Conservation (phyloP, 2,797 vertebrate species). For the Eulemur albifrons region DNA sequence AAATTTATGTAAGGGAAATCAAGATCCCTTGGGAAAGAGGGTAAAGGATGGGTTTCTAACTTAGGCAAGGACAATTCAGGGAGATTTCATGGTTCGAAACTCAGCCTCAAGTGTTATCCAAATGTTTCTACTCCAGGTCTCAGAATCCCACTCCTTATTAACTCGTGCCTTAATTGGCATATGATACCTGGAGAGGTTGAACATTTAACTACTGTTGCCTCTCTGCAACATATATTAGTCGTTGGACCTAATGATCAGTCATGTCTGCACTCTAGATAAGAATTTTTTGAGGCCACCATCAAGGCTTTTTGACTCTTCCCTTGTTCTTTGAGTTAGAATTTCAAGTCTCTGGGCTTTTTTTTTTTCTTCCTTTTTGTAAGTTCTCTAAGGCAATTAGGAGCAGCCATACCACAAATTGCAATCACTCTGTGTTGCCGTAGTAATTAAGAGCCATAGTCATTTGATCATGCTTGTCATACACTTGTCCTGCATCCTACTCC, state of each 20-base stretch:
- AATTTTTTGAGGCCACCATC: not conserved
- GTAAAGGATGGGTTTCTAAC: not conserved
- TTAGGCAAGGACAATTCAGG: not conserved
- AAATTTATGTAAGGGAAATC: not conserved
- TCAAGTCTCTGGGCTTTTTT: not conserved
- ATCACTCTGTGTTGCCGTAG: not conserved
- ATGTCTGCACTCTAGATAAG: not conserved
- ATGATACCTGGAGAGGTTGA: not conserved
- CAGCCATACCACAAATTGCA: not conserved
- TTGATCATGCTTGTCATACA: not conserved
- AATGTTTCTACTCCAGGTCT: not conserved
- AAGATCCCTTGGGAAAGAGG: not conserved
- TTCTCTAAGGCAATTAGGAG: not conserved
- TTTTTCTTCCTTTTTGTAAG: not conserved
- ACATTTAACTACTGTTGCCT: not conserved
- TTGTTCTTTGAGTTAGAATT: not conserved
- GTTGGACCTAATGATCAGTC: not conserved
- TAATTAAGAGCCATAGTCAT: not conserved
- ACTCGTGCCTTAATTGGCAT: not conserved
- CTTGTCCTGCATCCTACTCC: not conserved
- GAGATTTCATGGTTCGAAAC: not conserved
- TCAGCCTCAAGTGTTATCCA: not conserved
- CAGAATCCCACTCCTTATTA: not conserved
- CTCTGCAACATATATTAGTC: not conserved
- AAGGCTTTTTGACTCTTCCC: not conserved